Evolutionary conservation across 1,140 invertebrate genomes (phyloP).

Genomic region (Battus philenor): DNA sequence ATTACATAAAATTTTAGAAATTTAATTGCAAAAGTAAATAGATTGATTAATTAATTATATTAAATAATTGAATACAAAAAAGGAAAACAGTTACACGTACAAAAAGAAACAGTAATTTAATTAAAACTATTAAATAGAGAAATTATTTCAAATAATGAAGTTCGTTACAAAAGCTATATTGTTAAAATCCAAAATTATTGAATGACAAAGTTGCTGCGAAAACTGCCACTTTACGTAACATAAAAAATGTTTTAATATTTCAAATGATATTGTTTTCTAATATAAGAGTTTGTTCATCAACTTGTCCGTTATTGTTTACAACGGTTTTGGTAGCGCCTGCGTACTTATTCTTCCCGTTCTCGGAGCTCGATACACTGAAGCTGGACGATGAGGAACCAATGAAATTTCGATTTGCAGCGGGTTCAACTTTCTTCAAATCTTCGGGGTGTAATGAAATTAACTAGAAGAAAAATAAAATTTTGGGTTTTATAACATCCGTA

Average conservation of each 20-base stretch:
- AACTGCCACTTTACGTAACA: background rate
- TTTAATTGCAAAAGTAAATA: too few relatives aligned
- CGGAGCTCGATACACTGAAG: conserved; percentile 5
- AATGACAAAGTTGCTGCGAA: too few relatives aligned
- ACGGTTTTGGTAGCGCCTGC: conserved; percentile 19
- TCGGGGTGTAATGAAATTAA: background rate
- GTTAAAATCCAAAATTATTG: too few relatives aligned
- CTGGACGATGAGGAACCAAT: conserved; percentile 19
- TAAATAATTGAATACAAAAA: too few relatives aligned
- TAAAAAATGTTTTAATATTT: conserved; percentile 1
- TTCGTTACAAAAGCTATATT: too few relatives aligned
- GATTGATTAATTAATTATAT: too few relatives aligned
- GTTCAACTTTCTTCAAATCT: conserved; percentile 7
- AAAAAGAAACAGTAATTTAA: too few relatives aligned
- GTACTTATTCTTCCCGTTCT: conserved; percentile 19
- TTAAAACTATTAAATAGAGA: too few relatives aligned
- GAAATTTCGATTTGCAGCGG: conserved; percentile 18
- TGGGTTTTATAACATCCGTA: too few relatives aligned
- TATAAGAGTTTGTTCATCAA: conserved; percentile 1
- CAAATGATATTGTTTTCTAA: background rate
- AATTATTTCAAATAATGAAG: too few relatives aligned
- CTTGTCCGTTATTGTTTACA: conserved; percentile 21
- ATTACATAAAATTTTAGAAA: too few relatives aligned
- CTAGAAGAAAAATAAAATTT: conserved; percentile 20
- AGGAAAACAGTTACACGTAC: too few relatives aligned